Evolutionary conservation across 2,797 vertebrate genomes (phyloP), one percentile per base, ranked within the genome.

Genomic region (Neopelma chrysocephalum): DNA sequence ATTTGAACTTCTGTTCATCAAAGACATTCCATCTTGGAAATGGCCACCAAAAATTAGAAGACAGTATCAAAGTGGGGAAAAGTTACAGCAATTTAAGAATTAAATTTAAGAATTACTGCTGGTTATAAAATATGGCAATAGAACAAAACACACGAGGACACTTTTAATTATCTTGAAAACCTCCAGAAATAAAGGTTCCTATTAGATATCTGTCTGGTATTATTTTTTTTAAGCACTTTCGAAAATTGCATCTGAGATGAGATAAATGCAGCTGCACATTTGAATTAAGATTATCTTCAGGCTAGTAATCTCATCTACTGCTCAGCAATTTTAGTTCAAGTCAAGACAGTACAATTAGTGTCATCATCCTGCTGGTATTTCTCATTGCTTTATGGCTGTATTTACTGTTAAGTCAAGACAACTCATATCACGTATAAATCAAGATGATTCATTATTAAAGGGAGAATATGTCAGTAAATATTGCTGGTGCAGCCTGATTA

Each of bases 391-490:
- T 97, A 96, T 96, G 95, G 96, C 97, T 98, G 97, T 98, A 96
- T 98, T 98, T 98, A 98, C 97, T 95, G 96, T 98, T 98, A 98
- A 98, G 97, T 98, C 89, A 94, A 97, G 96, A 92, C 95, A 97
- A 96, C 93, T 98, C 95, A 43, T 97, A 95, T 97, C 97, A 97
- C 98, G 97, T 98, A 75, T 96, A 97, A 97, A 97, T 98, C 97
- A 98, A 98, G 97, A 98, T 98, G 98, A 98, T 98, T 89, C 97
- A 98, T 98, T 98, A 98, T 98, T 98, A 95, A 96, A 92, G 93
- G 94, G 87, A 92, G 89, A 90, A 93, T 96, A 96, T 87, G 91
- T 97, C 97, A 97, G 90, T 93, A 96, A 75, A 62, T 81, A 93
- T 91, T 97, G 94, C 94, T 93, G 56, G 43, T 82, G 93, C 95